Evolutionary conservation across 2,113 vertebrate species (phyloP), one percentile per base, ranked within the genome.

Genomic region (Junco hyemalis): DNA sequence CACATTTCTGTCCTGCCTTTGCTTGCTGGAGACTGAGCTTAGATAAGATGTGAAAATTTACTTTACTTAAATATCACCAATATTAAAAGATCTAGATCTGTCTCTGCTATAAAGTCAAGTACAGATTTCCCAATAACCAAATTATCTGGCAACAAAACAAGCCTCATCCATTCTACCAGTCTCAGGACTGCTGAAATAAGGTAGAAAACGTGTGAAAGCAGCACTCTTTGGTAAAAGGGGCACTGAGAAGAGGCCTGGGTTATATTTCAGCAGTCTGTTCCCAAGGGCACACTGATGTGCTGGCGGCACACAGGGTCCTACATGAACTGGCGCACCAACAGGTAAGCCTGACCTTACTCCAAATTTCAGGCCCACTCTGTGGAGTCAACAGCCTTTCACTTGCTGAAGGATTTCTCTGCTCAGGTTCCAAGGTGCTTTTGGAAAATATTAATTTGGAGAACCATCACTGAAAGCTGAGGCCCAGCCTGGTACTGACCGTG

Each of bases 231-330:
- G 23, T 54, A 29, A 51, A 64, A 78, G 23, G 44, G 26, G 61
- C 18, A 35, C 38, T 38, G 72, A 53, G 51, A 83, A 83, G 8
- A 88, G 26, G 14, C 14, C 48, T 48, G 31, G 22, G 8, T 29
- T 53, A 11, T 44, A 68, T 80, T 88, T 92, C 15, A 64, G 51
- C 31, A 26, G 12, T n/a, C 56, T 47, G 12, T 35, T 45, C 40
- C 88, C 70, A 59, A 70, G 40, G n/a, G 47, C 44, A 77, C 0
- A 0, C 8, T 16, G 18, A 38, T 1, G 4, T 14, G 26, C 31
- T 38, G 48, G 23, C 48, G 54, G 42, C 20, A 14, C 47, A 33
- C 44, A 38, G 45, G 20, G 9, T 66, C 60, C 14, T n/a, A 31
- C 28, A 11, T 1, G 14, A 72, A 26, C 25, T 40, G 23, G 12